Evolutionary conservation across 1,140 invertebrate genomes (phyloP).

Genomic region (Tetramorium simillimum): DNA sequence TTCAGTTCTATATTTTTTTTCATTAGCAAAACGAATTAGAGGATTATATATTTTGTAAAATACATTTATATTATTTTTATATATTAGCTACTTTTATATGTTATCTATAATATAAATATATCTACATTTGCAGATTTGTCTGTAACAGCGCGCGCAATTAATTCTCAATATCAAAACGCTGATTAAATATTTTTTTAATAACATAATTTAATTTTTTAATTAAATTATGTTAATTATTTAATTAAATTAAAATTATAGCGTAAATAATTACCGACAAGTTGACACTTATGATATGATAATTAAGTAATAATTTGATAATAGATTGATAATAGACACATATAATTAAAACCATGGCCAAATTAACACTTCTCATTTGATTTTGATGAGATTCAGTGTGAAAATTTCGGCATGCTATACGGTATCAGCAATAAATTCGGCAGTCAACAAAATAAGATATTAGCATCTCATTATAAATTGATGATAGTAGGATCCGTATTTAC

Average conservation of each 20-base stretch:
- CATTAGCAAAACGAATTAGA: background rate
- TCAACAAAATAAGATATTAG: slow-evolving; percentile 35
- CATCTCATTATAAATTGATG: slow-evolving; percentile 15
- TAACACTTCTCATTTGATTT: background rate
- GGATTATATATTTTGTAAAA: background rate
- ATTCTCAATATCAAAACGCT: background rate
- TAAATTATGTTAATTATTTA: too few relatives aligned
- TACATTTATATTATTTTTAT: background rate
- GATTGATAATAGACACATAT: too few relatives aligned
- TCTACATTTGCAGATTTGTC: background rate
- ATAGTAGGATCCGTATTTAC: background rate
- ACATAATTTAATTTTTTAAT: background rate
- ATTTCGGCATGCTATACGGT: background rate
- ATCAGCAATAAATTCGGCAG: background rate
- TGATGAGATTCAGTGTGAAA: background rate
- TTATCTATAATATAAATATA: too few relatives aligned
- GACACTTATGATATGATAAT: background rate
- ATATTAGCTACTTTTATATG: background rate
- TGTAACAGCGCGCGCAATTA: background rate
- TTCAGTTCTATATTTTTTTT: background rate
- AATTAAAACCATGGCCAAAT: background rate
- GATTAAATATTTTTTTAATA: background rate
- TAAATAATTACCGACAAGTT: background rate
- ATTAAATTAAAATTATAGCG: background rate
- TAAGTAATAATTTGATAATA: background rate